These are phyloP conservation scores for Agrilus mali DNA, from an alignment of 2,888 invertebrate species.

Conservation along the genomic window DNA sequence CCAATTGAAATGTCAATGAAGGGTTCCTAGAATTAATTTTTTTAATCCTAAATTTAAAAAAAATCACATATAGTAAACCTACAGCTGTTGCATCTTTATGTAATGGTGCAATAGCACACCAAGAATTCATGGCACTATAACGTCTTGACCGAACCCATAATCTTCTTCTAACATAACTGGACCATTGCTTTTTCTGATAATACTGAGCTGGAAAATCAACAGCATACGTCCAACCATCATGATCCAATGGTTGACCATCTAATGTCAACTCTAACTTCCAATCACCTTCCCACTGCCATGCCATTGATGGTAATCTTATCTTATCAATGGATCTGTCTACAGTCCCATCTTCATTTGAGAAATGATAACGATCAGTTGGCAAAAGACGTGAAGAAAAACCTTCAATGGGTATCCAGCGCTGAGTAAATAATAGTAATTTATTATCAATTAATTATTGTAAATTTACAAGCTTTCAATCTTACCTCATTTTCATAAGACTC, in stretches of 20 bases:
- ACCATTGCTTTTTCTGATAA: constrained; percentile 72
- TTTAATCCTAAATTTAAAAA: not conserved
- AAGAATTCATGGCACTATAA: constrained; percentile 81
- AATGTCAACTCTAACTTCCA: constrained; percentile 78
- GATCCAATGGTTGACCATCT: constrained; percentile 76
- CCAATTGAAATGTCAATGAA: constrained; percentile 86
- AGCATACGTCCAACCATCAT: constrained; percentile 91
- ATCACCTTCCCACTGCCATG: constrained; percentile 95
- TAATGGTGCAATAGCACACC: constrained; percentile 83
- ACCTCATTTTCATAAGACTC: constrained; percentile 87
- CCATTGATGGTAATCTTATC: constrained; percentile 81
- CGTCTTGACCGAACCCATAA: constrained; percentile 82
- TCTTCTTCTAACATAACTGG: constrained; percentile 76
- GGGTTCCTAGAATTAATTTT: constrained; percentile 51
- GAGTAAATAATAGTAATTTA: constrained; percentile 15
- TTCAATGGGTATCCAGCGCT: constrained; percentile 82
- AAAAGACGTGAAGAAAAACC: constrained; percentile 73
- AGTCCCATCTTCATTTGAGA: constrained; percentile 75
- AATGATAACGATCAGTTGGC: constrained; percentile 79
- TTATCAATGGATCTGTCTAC: constrained; percentile 65
- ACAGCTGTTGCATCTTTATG: constrained; percentile 78
- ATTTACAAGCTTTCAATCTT: constrained; percentile 13
- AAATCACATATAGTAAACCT: constrained; percentile 9
- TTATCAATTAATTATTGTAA: constrained; percentile 2
- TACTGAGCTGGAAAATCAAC: constrained; percentile 81